Evolutionary conservation across 2,797 vertebrate species (phyloP), one percentile per base, ranked within the genome.

Genomic region (Columba guinea): DNA sequence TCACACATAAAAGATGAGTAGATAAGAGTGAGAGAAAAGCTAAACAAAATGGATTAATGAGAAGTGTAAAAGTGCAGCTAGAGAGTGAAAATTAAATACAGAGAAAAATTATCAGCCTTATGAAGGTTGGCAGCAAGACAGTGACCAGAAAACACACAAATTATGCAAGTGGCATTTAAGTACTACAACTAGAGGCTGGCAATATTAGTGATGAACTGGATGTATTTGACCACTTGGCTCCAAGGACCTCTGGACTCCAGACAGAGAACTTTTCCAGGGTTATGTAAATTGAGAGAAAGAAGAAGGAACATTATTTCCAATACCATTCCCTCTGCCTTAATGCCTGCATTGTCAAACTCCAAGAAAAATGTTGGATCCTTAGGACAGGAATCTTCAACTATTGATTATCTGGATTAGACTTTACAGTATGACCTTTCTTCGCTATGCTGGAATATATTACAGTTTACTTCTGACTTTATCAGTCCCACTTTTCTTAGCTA

Each of bases 1-100:
- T 94, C 89, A 91, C 87, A 89, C 79, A 90, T 81, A 76, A 14
- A 86, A 88, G 69, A 87, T 79, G 39, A 93, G 35, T 84, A 59
- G 73, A 74, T 93, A 79, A 81, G 48, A 89, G 52, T 67, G 59
- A 93, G 63, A 56, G 58, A 78, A 92, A 89, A 87, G 41, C 64
- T 80, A 49, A 89, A 90, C 67, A 84, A 92, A 93, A 79, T 67
- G 8, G 90, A 91, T 79, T 88, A 88, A 81, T 86, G 32, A 67
- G 46, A 96, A 64, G 41, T 51, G 46, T 68, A 86, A 84, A 94
- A 90, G 73, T 68, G 32, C 39, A 88, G 39, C 24, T 86, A 81
- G 34, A 78, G 13, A 77, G 48, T 28, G 53, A 89, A 91, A 93
- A 92, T 85, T 90, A 94, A 79, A 90, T 62, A 78, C 22, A 92